Evolutionary conservation across 2,888 invertebrate species (phyloP).

Genomic region (Scaeva pyrastri): DNA sequence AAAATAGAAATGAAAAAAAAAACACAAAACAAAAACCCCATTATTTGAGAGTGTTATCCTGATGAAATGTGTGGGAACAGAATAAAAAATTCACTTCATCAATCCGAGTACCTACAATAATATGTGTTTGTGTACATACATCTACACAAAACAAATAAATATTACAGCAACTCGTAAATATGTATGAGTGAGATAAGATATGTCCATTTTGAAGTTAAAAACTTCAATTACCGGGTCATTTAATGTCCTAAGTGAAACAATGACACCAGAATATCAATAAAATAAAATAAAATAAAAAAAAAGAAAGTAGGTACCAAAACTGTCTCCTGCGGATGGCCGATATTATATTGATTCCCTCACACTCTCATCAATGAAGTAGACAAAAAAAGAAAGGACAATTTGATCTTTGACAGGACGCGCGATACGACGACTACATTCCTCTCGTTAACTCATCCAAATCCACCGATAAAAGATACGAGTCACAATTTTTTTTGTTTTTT

Average conservation of each 20-base stretch:
- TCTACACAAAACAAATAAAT: background rate
- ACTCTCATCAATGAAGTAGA: constrained; percentile 21
- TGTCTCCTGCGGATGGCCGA: background rate
- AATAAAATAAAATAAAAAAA: too few species aligned
- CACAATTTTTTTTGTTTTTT: too few species aligned
- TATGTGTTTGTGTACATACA: background rate
- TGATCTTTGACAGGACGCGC: constrained; percentile 11
- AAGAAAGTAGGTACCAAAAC: background rate
- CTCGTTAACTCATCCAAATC: constrained; percentile 18
- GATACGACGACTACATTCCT: background rate
- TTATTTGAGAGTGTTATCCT: constrained; percentile 37
- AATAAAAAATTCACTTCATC: constrained; percentile 35
- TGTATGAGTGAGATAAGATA: constrained; percentile 46
- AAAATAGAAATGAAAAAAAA: background rate
- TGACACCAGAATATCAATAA: too few species aligned
- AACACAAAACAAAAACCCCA: constrained; percentile 13
- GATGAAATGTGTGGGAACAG: constrained; percentile 31
- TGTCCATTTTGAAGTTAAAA: constrained; percentile 55
- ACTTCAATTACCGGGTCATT: constrained; percentile 58
- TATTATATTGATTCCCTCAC: constrained; percentile 7
- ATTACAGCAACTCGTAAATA: background rate
- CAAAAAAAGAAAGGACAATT: constrained; percentile 10
- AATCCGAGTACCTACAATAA: constrained; percentile 30
- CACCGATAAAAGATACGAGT: background rate
- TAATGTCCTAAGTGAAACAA: constrained; percentile 46